Base-by-base conservation (phyloP, 2,797 vertebrate genomes). In the Aulostomus chinensis region DNA sequence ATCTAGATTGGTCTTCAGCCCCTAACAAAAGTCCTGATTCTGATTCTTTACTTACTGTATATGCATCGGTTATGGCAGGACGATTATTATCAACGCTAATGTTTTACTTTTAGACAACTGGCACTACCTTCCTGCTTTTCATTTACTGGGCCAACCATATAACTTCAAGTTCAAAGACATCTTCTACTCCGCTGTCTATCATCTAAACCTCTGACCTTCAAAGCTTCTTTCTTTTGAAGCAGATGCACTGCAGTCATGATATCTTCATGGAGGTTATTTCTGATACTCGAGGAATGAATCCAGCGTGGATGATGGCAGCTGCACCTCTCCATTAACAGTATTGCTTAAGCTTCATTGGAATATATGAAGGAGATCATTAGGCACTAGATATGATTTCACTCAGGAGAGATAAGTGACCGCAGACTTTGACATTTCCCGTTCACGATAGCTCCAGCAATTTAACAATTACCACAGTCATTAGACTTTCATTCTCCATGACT, bases 361-460 rank as follows among this genome's bases (percentile, higher is more conserved):
- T 57, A 64, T 60, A 48, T 66, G 55, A 67, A 78, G 46, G 48
- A 67, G 68, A 74, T 81, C 65, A 80, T 83, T 81, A 80, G 40
- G 55, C 61, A 60, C 68, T 79, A 64, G 57, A 74, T 82, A 59
- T 61, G 56, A 70, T 68, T 76, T 76, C 47, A 70, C 78, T 72
- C 56, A 36, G 29, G 52, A 58, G 64, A 55, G 60, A 71, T 67
- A 61, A 71, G 65, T 70, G 69, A 83, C 76, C 73, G 61, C 55
- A 60, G 70, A 68, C 50, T 56, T 73, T 1, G n/a, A 60, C 57
- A 48, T 77, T 71, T 78, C 53, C 28, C 29, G 72, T 70, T 73
- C 53, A 46, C 40, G 59, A 40, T 46, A 74, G 55, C 36, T 32
- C 37, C 47, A 46, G 43, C 54, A 68, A 77, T 84, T 73, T 76